Percentiles rank a stretch among this genome's conserved stretches.
These are phyloP conservation scores for Caenorhabditis latens DNA, from an alignment of 1,140 invertebrate genomes.

Conservation along the genomic window DNA sequence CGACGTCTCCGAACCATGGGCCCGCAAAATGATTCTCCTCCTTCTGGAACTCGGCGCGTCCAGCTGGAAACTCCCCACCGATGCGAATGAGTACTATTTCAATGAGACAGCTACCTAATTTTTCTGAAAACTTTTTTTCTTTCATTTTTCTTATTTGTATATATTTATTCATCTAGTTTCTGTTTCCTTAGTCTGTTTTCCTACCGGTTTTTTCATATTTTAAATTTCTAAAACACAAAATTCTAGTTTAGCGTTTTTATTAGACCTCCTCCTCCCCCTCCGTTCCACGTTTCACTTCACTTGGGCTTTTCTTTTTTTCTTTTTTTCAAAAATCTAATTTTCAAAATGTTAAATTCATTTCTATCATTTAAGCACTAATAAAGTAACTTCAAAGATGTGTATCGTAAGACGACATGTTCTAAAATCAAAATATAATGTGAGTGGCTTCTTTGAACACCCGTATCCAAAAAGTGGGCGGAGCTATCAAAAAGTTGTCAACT, in stretches of 20 bases:
- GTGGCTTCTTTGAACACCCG: too few relatives aligned
- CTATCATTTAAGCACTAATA: not conserved
- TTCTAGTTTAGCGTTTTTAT: not conserved
- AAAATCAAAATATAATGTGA: slow-evolving; percentile 2
- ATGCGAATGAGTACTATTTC: slow-evolving; percentile 77
- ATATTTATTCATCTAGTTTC: slow-evolving; percentile 28
- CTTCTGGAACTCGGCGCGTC: slow-evolving; percentile 73
- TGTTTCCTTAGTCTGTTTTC: slow-evolving; percentile 21
- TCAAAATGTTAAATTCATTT: not conserved
- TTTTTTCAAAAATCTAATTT: not conserved
- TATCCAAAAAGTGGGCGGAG: too few relatives aligned
- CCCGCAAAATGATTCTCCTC: slow-evolving; percentile 76
- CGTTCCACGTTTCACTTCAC: slow-evolving; percentile 9
- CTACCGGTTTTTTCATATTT: slow-evolving; percentile 17
- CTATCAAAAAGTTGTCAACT: too few relatives aligned
- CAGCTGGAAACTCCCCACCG: slow-evolving; percentile 71
- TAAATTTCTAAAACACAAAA: not conserved
- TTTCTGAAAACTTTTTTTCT: not conserved
- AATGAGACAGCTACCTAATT: slow-evolving; percentile 65
- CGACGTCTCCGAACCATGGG: slow-evolving; percentile 73
- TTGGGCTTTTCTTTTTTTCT: not conserved
- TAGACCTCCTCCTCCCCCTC: not conserved
- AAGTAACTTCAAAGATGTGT: not conserved
- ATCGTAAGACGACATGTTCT: slow-evolving; percentile 41
- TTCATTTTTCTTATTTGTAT: slow-evolving; percentile 26